A percentile compares a stretch with the other conserved stretches of the same genome.
Conservation (phyloP, 23 tunicate genomes). For the Halocynthia aurantium region DNA sequence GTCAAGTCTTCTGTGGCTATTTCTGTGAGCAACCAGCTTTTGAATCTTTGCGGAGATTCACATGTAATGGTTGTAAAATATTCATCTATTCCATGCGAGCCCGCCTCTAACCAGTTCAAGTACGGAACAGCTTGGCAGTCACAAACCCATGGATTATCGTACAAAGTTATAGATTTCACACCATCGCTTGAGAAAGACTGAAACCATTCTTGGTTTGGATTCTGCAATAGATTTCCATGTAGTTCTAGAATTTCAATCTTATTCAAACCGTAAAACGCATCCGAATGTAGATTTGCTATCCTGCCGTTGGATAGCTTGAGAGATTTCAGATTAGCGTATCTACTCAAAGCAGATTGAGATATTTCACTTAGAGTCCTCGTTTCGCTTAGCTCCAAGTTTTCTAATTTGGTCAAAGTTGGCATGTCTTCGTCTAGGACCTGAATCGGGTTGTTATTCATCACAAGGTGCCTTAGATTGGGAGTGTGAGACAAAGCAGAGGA, state of each 20-base stretch:
- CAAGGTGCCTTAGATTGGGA: not conserved
- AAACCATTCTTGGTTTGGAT: conserved; percentile 18
- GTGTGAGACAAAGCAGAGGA: not conserved
- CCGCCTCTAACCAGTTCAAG: conserved; percentile 12
- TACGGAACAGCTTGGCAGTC: conserved; percentile 3
- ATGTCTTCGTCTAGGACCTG: not conserved
- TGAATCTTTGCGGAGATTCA: conserved; percentile 9
- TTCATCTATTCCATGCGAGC: not conserved
- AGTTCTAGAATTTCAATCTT: conserved; percentile 16
- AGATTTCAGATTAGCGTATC: not conserved
- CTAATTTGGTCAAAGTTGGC: not conserved
- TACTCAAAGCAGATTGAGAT: not conserved
- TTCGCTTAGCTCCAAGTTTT: conserved; percentile 3
- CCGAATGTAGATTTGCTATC: not conserved
- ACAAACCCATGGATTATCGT: conserved; percentile 27
- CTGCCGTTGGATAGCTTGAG: conserved; percentile 1
- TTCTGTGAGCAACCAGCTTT: conserved; percentile 12
- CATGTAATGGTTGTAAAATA: conserved; percentile 3
- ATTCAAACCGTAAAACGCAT: conserved; percentile 1
- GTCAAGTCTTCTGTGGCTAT: not conserved
- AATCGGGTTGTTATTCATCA: conserved; percentile 13
- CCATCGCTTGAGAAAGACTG: not conserved
- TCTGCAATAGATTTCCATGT: not conserved
- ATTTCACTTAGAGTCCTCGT: not conserved
- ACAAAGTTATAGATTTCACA: conserved; percentile 7